These are phyloP conservation scores for Ranitomeya variabilis DNA, from an alignment of 2,113 vertebrate species.

Conservation along the genomic window DNA sequence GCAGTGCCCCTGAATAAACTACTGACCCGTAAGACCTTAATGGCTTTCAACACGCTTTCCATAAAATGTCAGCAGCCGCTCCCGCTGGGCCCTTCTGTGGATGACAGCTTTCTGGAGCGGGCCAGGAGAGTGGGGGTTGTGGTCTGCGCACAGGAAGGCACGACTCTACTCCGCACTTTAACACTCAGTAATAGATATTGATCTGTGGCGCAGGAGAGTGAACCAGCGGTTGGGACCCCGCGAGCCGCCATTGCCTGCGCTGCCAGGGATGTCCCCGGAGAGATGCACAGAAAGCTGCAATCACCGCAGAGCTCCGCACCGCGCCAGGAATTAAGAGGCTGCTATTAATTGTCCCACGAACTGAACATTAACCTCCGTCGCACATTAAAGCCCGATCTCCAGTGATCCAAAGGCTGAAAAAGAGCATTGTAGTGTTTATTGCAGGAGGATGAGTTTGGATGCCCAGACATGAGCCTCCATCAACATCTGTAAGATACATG, in stretches of 20 bases:
- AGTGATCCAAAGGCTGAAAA: not conserved
- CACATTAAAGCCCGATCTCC: constrained; percentile 17
- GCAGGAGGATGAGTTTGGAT: not conserved
- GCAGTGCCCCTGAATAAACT: not conserved
- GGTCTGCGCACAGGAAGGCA: constrained; percentile 24
- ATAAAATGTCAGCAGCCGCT: not conserved
- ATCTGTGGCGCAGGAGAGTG: constrained; percentile 42
- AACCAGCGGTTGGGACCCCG: constrained; percentile 5
- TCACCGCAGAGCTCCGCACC: not conserved
- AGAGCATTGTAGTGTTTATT: not conserved
- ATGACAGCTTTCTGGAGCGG: constrained; percentile 32
- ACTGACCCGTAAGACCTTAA: constrained; percentile 36
- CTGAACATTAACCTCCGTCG: constrained; percentile 22
- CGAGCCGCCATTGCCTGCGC: not conserved
- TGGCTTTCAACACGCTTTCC: not conserved
- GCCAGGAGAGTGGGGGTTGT: constrained; percentile 7
- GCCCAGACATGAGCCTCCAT: not conserved
- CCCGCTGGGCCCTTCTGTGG: not conserved
- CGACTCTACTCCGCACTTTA: constrained; percentile 45
- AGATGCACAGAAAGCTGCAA: not conserved
- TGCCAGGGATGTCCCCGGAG: not conserved
- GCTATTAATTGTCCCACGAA: constrained; percentile 36
- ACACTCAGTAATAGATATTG: constrained; percentile 50
- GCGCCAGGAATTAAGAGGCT: constrained; percentile 1
- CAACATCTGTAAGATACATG: not conserved